Evolutionary conservation across 2,797 vertebrate genomes (phyloP).

Genomic region (Molossus molossus): DNA sequence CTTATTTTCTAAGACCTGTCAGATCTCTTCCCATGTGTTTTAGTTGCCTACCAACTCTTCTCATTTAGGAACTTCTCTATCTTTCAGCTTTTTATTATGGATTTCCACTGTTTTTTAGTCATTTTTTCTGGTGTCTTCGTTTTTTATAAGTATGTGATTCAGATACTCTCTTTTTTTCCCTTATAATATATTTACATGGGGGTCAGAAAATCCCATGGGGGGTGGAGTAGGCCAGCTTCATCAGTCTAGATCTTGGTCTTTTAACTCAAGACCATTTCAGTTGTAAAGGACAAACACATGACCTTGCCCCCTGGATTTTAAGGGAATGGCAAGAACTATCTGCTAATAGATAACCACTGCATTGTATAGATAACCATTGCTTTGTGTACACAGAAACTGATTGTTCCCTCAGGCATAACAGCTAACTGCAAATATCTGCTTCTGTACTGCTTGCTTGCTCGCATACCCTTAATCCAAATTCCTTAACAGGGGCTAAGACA

Average conservation of each 20-base stretch:
- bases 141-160: neutral
- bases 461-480: too few species aligned
- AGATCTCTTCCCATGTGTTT: neutral
- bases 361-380: too few species aligned
- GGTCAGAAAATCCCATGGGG: neutral
- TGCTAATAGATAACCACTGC: too few species aligned
- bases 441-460: too few species aligned
- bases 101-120: neutral
- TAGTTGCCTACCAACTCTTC: neutral
- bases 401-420: too few species aligned
- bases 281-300: too few species aligned
- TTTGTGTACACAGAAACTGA: too few species aligned
- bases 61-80: neutral
- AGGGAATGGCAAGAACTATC: too few species aligned
- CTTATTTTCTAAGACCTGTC: neutral
- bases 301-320: too few species aligned
- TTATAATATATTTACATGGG: neutral
- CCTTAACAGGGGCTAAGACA: too few species aligned
- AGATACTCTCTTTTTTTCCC: neutral
- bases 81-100: neutral
- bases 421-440: too few species aligned
- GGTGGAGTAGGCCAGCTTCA: neutral
- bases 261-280: neutral
- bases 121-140: neutral
- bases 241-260: neutral